Evolutionary conservation across 2,888 invertebrate genomes (phyloP), one percentile per base, ranked within the genome.

Genomic region (Euzetes globulus): DNA sequence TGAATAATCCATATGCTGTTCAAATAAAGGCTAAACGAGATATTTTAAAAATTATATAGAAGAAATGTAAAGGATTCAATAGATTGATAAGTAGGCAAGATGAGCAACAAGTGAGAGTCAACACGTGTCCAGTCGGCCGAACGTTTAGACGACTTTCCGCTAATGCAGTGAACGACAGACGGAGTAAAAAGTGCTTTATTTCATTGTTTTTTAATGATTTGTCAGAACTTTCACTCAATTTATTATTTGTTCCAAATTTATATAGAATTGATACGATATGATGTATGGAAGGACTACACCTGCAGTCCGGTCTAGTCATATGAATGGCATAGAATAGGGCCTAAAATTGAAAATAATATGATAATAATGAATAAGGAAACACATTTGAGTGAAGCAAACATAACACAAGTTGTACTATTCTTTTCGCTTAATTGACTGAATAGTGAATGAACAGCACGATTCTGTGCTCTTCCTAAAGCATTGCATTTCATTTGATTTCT

Each of bases 401-500:
- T 22, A 45, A 47, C 41, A 68, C 41, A 45, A 70, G 45, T 70
- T 25, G 4, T 41, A 70, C 70, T 47, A 70, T 70, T 70, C 70
- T 70, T 70, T 70, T 9, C 47, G 37, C 70, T 70, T 70, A 70
- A 70, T 70, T 70, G 70, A 70, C 70, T 70, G 70, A 25, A 70
- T 45, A 70, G 13, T 52, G 6, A n/a, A 13, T 11, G 15, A 13
- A 70, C 70, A 45, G 25, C 7, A 22, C 19, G 5, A 45, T 13
- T 41, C 41, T 9, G 37, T 70, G 27, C 47, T 70, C 70, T 45
- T 70, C 47, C 45, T n/a, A 45, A 60, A 65, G 37, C 22, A 29
- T 63, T 63, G 29, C 63, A 63, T 63, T 68, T 41, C 68, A 45
- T 68, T 68, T 70, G 13, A 70, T 45, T 70, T 70, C 70, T 70